Conservation (phyloP, 2,113 vertebrate genomes). For the Cinclus cinclus region DNA sequence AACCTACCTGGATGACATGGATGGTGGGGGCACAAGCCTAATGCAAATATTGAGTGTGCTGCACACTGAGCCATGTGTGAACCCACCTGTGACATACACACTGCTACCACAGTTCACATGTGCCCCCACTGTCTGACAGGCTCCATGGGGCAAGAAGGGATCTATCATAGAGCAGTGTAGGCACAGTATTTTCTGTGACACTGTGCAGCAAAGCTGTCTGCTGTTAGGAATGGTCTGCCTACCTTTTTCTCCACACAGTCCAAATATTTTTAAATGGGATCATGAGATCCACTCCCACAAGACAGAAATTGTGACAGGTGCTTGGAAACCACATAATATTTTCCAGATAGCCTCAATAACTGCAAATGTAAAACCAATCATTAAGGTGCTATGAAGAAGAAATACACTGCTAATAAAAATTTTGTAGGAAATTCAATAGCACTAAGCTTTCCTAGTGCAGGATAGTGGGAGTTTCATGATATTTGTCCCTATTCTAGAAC, state of each 20-base stretch:
- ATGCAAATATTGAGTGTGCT: neutral
- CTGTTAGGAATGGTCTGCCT: neutral
- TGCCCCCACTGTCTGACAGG: neutral
- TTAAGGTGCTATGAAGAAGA: neutral
- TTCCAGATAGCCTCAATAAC: neutral
- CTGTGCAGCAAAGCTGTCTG: neutral
- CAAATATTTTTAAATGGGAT: conserved; percentile 33
- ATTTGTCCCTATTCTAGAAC: neutral
- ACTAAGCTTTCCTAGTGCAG: neutral
- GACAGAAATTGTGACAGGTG: neutral
- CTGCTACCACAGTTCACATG: neutral
- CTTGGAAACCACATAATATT: neutral
- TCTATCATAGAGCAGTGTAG: neutral
- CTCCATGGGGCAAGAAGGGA: neutral
- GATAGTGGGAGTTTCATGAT: neutral
- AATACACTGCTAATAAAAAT: neutral
- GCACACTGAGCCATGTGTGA: neutral
- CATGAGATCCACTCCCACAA: conserved; percentile 16
- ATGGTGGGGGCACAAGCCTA: neutral
- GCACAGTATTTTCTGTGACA: neutral
- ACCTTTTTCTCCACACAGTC: neutral
- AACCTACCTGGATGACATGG: neutral
- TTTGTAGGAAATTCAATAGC: neutral
- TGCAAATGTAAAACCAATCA: neutral
- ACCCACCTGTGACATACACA: neutral